phyloP scores from a whole-genome alignment of 2,113 vertebrate genomes.

The Gnathonemus echidnorhynchus region DNA sequence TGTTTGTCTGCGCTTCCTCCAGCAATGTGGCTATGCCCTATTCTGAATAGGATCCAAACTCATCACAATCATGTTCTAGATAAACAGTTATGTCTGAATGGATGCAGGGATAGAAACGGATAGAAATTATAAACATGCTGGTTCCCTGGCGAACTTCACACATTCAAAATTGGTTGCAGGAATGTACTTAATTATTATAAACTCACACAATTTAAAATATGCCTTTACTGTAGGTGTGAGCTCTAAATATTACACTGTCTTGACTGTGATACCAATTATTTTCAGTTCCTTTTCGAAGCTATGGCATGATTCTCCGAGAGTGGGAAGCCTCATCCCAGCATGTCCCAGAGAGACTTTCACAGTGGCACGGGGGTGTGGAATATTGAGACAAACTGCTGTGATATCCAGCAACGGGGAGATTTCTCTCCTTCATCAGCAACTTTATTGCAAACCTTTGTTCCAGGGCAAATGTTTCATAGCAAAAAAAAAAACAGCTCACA shows the following conservation, averaged over 20 bases:
- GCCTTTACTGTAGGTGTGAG: neutral
- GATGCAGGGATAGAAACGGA: neutral
- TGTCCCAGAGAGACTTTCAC: constrained; percentile 15
- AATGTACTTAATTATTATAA: neutral
- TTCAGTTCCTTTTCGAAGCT: neutral
- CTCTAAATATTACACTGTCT: neutral
- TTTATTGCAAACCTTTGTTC: constrained; percentile 12
- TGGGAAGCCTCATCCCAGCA: constrained; percentile 18
- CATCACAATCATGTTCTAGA: neutral
- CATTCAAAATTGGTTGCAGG: neutral
- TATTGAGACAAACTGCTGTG: constrained; percentile 31
- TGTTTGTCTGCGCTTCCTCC: neutral
- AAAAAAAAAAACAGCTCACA: neutral
- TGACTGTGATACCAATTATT: neutral
- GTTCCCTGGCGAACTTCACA: neutral
- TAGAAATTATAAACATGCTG: neutral
- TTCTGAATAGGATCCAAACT: neutral
- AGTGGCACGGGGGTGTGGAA: constrained; percentile 11
- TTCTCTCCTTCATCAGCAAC: constrained; percentile 9
- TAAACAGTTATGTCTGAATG: neutral
- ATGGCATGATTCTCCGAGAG: neutral
- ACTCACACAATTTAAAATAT: neutral
- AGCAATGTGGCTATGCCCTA: neutral
- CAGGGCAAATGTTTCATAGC: neutral
- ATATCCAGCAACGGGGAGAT: constrained; percentile 21